Evolutionary conservation across 2,888 invertebrate genomes (phyloP).

Genomic region (Tinea semifulvella): DNA sequence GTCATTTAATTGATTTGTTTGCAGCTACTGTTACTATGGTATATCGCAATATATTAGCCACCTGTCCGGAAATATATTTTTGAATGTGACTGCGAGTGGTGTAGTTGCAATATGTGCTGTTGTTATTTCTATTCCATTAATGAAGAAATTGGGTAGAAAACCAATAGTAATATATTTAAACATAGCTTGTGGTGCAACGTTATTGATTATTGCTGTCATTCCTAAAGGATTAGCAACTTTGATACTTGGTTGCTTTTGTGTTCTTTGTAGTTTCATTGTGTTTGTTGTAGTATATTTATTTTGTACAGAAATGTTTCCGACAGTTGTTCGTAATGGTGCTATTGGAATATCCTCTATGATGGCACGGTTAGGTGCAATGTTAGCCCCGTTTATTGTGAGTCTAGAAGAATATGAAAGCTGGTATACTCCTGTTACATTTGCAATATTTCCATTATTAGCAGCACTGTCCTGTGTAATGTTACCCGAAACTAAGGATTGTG

Average conservation of each 20-base stretch:
- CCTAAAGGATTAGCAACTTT: slow-evolving; percentile 53
- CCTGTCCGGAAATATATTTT: slow-evolving; percentile 80
- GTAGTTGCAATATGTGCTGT: slow-evolving; percentile 68
- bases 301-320: slow-evolving; percentile 88
- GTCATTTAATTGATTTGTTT: slow-evolving; percentile 81
- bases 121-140: slow-evolving; percentile 68
- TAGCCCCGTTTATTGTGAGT: slow-evolving; percentile 82
- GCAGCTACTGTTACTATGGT: slow-evolving; percentile 81
- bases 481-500: slow-evolving; percentile 82
- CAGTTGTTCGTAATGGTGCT: slow-evolving; percentile 86
- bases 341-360: slow-evolving; percentile 88
- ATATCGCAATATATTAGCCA: slow-evolving; percentile 84
- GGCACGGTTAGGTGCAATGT: slow-evolving; percentile 86
- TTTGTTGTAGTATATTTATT: slow-evolving; percentile 89
- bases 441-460: slow-evolving; percentile 70
- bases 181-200: slow-evolving; percentile 65
- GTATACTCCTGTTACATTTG: slow-evolving; percentile 78
- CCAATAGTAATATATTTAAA: slow-evolving; percentile 72
- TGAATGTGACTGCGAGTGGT: slow-evolving; percentile 83
- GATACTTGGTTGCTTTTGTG: slow-evolving; percentile 74
- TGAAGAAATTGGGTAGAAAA: slow-evolving; percentile 73
- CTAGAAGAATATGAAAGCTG: slow-evolving; percentile 56
- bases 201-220: slow-evolving; percentile 68
- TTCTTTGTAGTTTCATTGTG: slow-evolving; percentile 83
- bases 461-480: slow-evolving; percentile 69